Evolutionary conservation across 2,797 vertebrate species (phyloP), one percentile per base, ranked within the genome.

Genomic region (Oreortyx pictus): DNA sequence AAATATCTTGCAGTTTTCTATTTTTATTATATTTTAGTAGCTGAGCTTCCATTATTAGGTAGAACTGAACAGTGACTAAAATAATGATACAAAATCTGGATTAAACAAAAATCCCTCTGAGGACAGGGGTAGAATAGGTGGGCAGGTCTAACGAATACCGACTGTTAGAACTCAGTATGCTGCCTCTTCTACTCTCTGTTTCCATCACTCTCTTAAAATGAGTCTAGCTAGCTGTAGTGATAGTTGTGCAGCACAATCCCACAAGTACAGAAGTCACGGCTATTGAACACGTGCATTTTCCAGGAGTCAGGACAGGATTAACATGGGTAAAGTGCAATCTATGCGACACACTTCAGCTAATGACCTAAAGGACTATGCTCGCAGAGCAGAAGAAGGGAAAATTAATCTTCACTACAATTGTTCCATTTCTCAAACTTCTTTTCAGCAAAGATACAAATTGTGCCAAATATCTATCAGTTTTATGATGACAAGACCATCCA

Each of bases 401-500:
- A 94, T 93, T 96, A 92, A 95, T 96, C 86, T 93, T 95, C 88
- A 60, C 93, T 88, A 90, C 90, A 93, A 96, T 91, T 95, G 84
- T 96, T 96, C 86, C 88, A 95, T 96, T 97, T 87, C 95, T 97
- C 95, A 93, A 97, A 97, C 93, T 97, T 96, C 92, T 96, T 94
- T 95, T 95, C 92, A 93, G 95, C 91, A 96, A 95, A 96, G 97
- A 91, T 96, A 95, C 96, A 96, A 97, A 94, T 96, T 95, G 77
- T 90, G 92, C 96, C 96, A 95, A 97, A 96, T 95, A 97, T 93
- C 96, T 96, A 97, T 96, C 96, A 93, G 74, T 95, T 97, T 97
- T 95, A 93, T 94, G 91, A 95, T 97, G 95, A 97, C 93, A 96
- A 96, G 88, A 92, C 82, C 90, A 96, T 97, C 96, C 94, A 95